Conservation (phyloP, 2,888 invertebrate species). For the Oeneis ivallda region DNA sequence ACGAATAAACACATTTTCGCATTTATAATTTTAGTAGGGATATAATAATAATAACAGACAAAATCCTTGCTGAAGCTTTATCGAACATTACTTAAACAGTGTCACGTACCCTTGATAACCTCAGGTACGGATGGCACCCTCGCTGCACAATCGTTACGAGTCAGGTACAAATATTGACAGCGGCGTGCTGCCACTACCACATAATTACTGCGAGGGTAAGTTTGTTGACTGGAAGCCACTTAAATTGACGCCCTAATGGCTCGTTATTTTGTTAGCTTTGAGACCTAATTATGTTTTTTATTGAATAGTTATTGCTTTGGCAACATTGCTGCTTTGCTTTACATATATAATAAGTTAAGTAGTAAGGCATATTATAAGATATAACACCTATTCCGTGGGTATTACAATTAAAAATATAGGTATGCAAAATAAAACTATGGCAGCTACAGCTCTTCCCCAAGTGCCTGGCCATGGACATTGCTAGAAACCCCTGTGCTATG, state of each 20-base stretch:
- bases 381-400: no score
- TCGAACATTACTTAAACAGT: not conserved
- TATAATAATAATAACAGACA: no score
- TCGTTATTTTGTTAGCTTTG: conserved; percentile 34
- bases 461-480: no score
- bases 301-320: conserved; percentile 15
- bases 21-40: no score
- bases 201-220: conserved; percentile 41
- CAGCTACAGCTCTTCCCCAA: no score
- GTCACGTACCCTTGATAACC: conserved; percentile 22
- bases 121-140: conserved; percentile 32
- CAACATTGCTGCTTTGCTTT: no score
- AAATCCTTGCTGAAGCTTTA: not conserved
- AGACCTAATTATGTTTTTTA: conserved; percentile 31
- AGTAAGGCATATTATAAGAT: no score
- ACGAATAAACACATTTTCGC: no score
- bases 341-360: no score
- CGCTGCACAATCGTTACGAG: conserved; percentile 39
- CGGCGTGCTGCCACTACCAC: conserved; percentile 37
- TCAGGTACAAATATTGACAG: conserved; percentile 43
- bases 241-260: conserved; percentile 33
- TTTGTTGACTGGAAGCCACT: conserved; percentile 38
- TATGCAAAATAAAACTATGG: no score
- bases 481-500: no score
- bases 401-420: no score